Evolutionary conservation across 2,888 invertebrate species (phyloP), one percentile per base, ranked within the genome.

Genomic region (Luperina nickerlii): DNA sequence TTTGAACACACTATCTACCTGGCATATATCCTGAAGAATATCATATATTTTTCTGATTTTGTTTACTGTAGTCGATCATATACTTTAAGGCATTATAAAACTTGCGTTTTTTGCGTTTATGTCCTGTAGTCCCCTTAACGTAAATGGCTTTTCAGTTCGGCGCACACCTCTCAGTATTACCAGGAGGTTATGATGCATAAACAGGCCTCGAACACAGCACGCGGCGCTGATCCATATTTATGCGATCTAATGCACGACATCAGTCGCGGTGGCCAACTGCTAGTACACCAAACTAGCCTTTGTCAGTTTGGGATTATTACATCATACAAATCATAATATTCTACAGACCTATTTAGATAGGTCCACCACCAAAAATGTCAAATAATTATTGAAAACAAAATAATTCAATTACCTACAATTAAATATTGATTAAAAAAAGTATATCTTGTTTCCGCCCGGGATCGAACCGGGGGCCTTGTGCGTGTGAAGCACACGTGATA

Each of bases 401-500:
- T 1, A 60, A 60, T 60, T 60, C 57, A 7, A 24, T 20, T 15
- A n/a, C n/a, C n/a, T n/a, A 15, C 8, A 38, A 54, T 54, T 11
- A 38, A 1, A 51, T 6, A 57, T 13, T 2, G 7, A 62, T 27
- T 38, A 66, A 75, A 57, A 38, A 60, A 24, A 11, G 0, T 7
- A 69, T 0, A 4, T 0, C 0, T 0, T 97, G 97, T 97, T 97
- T 97, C 97, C 97, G 97, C 97, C 97, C 97, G 97, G 97, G 97
- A 97, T 97, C 97, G 97, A 97, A 97, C 97, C 97, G 97, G 97
- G 97, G 97, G 95, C 97, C 97, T 97, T 97, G 98, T 98, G 98
- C 98, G 98, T 98, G 98, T 98, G 98, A 98, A 98, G 98, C 98
- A 98, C 98, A 98, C 98, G 97, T 98, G 98, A 98, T 98, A 97